Evolutionary conservation across 2,113 vertebrate species (phyloP).

Genomic region (Nannospalax galili): DNA sequence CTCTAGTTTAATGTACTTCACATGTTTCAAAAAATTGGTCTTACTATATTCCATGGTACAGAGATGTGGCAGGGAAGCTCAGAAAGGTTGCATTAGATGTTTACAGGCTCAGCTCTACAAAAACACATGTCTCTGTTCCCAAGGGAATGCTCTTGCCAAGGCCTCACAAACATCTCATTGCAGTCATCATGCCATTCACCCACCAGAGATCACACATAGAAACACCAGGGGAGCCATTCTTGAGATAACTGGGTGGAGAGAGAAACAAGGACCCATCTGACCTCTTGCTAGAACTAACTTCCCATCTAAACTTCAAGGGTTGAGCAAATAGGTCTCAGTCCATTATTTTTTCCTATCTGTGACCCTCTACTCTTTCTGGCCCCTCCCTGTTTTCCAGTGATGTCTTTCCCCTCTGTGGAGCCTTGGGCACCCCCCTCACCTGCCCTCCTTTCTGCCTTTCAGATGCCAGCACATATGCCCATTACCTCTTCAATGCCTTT

Average conservation of each 20-base stretch:
- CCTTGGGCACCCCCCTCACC: background rate
- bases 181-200: background rate
- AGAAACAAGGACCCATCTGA: background rate
- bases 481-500: conserved; percentile 98
- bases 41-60: background rate
- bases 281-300: background rate
- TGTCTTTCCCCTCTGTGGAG: accelerated
- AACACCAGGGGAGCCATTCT: background rate
- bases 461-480: conserved; percentile 98
- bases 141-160: background rate
- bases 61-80: background rate
- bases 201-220: background rate
- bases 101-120: background rate
- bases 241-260: background rate
- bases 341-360: background rate
- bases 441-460: conserved; percentile 74
- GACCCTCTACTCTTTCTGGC: background rate
- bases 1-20: background rate
- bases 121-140: background rate
- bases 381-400: background rate
- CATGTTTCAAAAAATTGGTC: background rate
- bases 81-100: background rate
- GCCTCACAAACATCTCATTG: background rate
- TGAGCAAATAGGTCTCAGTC: background rate
- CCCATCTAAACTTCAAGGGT: background rate